Percentiles rank a stretch among this genome's conserved stretches.
These are phyloP conservation scores for Eulemur albifrons DNA, from an alignment of 2,797 vertebrate genomes.

Conservation along the genomic window DNA sequence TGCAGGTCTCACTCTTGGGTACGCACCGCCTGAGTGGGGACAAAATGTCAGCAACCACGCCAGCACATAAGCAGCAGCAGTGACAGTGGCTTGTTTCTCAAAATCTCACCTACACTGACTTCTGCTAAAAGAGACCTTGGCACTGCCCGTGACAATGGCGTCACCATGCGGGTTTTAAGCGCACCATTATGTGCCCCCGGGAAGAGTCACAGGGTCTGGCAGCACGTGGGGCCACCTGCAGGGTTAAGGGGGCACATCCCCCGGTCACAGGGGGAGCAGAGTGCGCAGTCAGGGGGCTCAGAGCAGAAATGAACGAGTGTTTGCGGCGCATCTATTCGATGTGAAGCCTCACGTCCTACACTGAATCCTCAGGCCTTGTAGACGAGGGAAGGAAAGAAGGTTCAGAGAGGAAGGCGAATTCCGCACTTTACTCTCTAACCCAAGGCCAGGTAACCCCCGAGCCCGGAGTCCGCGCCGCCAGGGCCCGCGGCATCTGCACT, in stretches of 20 bases:
- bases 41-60: rapidly evolving
- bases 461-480: rapidly evolving
- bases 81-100: neutral
- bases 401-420: rapidly evolving
- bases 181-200: rapidly evolving
- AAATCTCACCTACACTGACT: rapidly evolving
- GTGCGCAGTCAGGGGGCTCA: rapidly evolving
- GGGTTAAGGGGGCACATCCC: rapidly evolving
- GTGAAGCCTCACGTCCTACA: rapidly evolving
- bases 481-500: rapidly evolving
- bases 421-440: rapidly evolving
- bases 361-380: rapidly evolving
- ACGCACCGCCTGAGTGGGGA: rapidly evolving
- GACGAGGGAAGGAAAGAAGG: neutral
- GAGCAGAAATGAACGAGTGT: rapidly evolving
- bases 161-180: neutral
- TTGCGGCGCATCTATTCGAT: rapidly evolving
- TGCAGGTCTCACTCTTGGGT: rapidly evolving
- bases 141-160: rapidly evolving
- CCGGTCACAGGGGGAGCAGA: rapidly evolving
- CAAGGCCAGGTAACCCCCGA: rapidly evolving
- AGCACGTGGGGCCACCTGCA: no score
- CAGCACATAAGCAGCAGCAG: rapidly evolving
- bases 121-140: neutral
- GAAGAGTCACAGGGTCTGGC: rapidly evolving